These are phyloP conservation scores for Anastrepha ludens DNA, from an alignment of 1,140 invertebrate genomes.

Conservation along the genomic window DNA sequence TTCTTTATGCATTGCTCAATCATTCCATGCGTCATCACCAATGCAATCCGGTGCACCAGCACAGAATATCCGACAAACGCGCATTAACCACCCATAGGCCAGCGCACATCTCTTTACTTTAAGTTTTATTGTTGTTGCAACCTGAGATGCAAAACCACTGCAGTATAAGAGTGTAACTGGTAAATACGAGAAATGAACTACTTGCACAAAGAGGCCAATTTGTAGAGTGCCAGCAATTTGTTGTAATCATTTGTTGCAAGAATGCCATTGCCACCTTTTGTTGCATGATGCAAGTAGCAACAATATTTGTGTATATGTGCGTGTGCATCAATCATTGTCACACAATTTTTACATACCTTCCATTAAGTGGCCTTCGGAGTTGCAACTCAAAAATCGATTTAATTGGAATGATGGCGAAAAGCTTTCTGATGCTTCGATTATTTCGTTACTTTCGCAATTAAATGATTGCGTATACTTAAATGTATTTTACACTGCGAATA, in stretches of 20 bases:
- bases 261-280: not conserved
- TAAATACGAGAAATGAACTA: not conserved
- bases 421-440: not conserved
- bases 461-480: not conserved
- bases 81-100: not conserved
- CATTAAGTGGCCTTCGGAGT: not conserved
- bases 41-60: not conserved
- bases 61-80: not conserved
- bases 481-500: not conserved
- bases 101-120: not conserved
- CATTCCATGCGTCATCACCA: not conserved
- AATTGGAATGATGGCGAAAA: not conserved
- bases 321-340: slow-evolving; percentile 33
- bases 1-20: not conserved
- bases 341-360: not conserved
- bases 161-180: not conserved
- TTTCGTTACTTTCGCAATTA: slow-evolving; percentile 13
- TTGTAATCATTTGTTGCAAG: not conserved
- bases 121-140: not conserved
- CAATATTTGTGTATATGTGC: not conserved
- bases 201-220: not conserved
- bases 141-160: not conserved
- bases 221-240: not conserved
- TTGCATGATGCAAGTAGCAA: not conserved
- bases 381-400: not conserved